phyloP scores from a whole-genome alignment of 2,113 vertebrate genomes.

The Podilymbus podiceps region DNA sequence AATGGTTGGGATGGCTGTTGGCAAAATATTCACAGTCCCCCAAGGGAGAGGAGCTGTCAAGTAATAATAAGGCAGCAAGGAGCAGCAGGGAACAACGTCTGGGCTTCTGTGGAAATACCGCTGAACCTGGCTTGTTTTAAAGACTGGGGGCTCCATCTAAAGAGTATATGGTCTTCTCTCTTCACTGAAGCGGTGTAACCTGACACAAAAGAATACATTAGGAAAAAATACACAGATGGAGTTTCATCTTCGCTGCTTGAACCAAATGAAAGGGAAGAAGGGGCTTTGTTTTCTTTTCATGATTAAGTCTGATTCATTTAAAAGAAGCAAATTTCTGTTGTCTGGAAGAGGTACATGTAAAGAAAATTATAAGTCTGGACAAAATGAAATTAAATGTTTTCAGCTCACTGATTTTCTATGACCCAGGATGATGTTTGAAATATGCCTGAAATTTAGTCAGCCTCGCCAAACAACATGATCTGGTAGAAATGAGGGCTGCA shows the following conservation, averaged over 20 bases:
- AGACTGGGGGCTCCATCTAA: neutral
- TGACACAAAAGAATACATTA: constrained; percentile 3
- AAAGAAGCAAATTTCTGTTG: neutral
- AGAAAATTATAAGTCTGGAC: neutral
- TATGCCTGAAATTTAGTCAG: neutral
- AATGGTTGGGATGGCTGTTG: neutral
- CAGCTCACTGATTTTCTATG: neutral
- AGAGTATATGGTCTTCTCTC: neutral
- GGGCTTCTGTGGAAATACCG: neutral
- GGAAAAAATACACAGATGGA: neutral
- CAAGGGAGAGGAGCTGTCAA: neutral
- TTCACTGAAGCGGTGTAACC: neutral
- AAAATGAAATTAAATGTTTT: neutral
- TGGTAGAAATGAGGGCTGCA: neutral
- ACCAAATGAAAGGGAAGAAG: neutral
- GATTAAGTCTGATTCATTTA: neutral
- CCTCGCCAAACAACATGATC: neutral
- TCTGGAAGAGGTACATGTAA: neutral
- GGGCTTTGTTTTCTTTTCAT: neutral
- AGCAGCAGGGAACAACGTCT: neutral
- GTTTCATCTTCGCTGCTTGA: neutral
- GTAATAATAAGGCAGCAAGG: constrained; percentile 33
- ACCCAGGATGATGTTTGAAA: neutral
- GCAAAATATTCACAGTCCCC: constrained; percentile 37
- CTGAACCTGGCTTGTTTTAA: neutral